Conservation (phyloP, 2,888 invertebrate species). For the Pachliopta kotzebuea region DNA sequence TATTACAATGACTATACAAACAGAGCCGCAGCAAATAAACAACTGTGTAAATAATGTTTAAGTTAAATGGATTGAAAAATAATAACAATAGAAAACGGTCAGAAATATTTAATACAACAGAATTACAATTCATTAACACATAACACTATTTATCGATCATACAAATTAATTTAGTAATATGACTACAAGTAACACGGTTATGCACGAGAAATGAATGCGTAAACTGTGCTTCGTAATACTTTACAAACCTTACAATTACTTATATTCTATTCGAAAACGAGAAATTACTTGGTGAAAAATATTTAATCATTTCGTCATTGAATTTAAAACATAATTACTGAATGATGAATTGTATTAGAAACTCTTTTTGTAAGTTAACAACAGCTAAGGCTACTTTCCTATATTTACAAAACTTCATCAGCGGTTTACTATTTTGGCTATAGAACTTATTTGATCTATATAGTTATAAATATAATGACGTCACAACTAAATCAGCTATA, state of each 20-base stretch:
- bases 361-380: not conserved
- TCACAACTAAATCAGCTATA: too few species aligned
- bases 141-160: not conserved
- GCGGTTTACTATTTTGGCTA: too few species aligned
- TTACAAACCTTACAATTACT: slow-evolving; percentile 1
- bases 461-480: too few species aligned
- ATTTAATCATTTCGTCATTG: not conserved
- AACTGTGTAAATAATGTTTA: too few species aligned
- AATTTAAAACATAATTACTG: not conserved
- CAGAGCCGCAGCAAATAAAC: too few species aligned
- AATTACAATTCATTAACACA: slow-evolving; percentile 46
- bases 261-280: not conserved
- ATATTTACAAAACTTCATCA: slow-evolving; percentile 1
- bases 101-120: slow-evolving; percentile 55
- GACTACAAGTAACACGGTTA: slow-evolving; percentile 6
- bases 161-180: not conserved
- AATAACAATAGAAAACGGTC: slow-evolving; percentile 33
- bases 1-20: too few species aligned
- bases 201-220: not conserved
- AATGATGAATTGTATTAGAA: too few species aligned
- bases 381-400: slow-evolving; percentile 11
- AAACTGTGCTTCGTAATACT: not conserved
- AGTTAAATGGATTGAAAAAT: too few species aligned
- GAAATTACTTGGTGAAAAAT: not conserved
- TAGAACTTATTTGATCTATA: too few species aligned